These are phyloP conservation scores for Pectinophora gossypiella DNA, from an alignment of 1,140 invertebrate genomes.

Conservation along the genomic window DNA sequence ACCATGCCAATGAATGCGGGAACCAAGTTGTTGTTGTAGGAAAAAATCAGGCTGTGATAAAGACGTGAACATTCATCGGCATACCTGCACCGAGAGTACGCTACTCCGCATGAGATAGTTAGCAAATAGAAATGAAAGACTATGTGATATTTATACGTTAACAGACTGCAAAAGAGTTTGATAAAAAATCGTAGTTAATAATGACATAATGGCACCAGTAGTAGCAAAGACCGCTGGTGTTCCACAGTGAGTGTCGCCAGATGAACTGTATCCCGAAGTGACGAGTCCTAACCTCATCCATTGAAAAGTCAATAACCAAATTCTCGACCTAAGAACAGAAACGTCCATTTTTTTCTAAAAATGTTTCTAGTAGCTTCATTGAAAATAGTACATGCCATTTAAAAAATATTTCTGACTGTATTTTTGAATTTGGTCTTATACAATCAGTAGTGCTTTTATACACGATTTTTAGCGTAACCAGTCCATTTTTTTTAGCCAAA, in stretches of 20 bases:
- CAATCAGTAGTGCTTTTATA: constrained; percentile 73
- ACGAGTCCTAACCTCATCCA: constrained; percentile 52
- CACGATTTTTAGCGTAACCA: constrained; percentile 66
- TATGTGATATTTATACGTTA: constrained; percentile 56
- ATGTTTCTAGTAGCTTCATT: constrained; percentile 68
- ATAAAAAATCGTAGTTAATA: constrained; percentile 45
- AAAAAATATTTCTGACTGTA: constrained; percentile 69
- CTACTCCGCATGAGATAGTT: constrained; percentile 60
- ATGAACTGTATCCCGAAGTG: constrained; percentile 17
- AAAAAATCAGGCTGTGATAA: constrained; percentile 55
- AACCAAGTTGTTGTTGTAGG: constrained; percentile 47
- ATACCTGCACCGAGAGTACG: constrained; percentile 18
- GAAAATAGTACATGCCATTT: constrained; percentile 60
- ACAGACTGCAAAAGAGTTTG: constrained; percentile 57
- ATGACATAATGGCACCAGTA: too few species aligned
- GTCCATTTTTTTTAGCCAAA: constrained; percentile 74
- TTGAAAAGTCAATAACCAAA: constrained; percentile 52
- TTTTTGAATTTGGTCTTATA: constrained; percentile 70
- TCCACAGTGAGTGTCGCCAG: neutral
- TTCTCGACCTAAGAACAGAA: constrained; percentile 70
- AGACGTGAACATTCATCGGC: constrained; percentile 32
- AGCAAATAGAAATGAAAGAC: constrained; percentile 58
- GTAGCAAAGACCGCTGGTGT: neutral
- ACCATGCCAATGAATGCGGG: constrained; percentile 32
- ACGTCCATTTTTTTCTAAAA: constrained; percentile 73